Evolutionary conservation across 2,888 invertebrate species (phyloP), one percentile per base, ranked within the genome.

Genomic region (Eupithecia tripunctaria): DNA sequence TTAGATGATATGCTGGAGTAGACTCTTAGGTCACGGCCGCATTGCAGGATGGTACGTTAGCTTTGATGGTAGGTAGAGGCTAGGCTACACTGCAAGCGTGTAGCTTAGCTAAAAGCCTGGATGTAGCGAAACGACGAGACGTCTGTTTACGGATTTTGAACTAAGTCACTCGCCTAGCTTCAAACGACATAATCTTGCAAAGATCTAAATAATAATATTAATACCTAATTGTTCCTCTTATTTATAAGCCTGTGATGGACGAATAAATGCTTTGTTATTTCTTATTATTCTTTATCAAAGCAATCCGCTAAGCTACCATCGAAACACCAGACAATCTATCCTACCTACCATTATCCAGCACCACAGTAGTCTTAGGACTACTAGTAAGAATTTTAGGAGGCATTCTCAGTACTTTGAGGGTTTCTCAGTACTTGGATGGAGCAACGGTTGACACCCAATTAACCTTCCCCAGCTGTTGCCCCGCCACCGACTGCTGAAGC

Each of bases 401-500:
- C 14, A 51, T 21, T 51, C 27, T 25, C 15, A 59, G 56, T 25
- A 21, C 8, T 7, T 38, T n/a, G n/a, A n/a, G n/a, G n/a, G n/a
- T n/a, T n/a, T n/a, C n/a, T n/a, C n/a, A 6, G 36, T 36, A 41
- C 41, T 15, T 14, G 15, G 27, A 27, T 7, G 59, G 5, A 29
- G 29, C 59, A 60, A 25, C 29, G 15, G 27, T 18, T 29, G 60
- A 29, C 27, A 60, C 29, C 60, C n/a, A 74, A 38, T 65, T 62
- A 79, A 76, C 75, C 81, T 73, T 82, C 83, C 76, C 64, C 85
- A 90, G 91, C 76, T 90, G 76, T 83, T 88, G 73, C 89, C 90
- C 47, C 84, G 86, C 68, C 94, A 95, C 78, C 79, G 86, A 15
- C 84, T 91, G 69, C 93, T 95, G 25, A 92, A 89, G 74, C 94